Evolutionary conservation across 2,797 vertebrate species (phyloP), one percentile per base, ranked within the genome.

Genomic region (Alectoris magna): DNA sequence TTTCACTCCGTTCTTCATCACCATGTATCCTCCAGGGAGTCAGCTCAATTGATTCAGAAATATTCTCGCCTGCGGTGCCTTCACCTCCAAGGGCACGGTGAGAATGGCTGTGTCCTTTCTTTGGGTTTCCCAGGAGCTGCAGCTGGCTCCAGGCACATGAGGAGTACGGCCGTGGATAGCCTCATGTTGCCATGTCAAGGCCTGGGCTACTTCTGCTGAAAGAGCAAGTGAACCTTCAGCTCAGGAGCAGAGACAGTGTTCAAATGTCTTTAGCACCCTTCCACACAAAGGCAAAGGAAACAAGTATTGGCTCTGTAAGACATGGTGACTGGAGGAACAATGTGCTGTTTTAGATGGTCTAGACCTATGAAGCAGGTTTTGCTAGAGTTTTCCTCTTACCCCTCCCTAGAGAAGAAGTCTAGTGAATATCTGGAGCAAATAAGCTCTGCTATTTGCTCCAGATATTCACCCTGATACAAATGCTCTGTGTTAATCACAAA

Each of bases 351-450:
- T 46, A 43, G 58, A 88, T 16, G 15, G 10, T 14, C 15, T 62
- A 66, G 39, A 77, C 1, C 10, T 39, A n/a, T 2, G 3, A 59
- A 84, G 44, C 19, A 44, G 55, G 31, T 83, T 93, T 75, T 83
- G 8, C 76, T 79, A 60, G 48, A 85, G 36, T 81, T 92, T 95
- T 92, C 46, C 26, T 91, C 73, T 89, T 81, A 38, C 29, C 24
- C n/a, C 4, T 92, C 85, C 21, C 34, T 39, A 23, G 79, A 22
- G 87, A 83, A 92, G 29, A 83, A 75, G 27, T 46, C 81, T 34
- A 70, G 24, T 14, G 34, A 34, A 34, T 34, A 34, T 34, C 34
- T 34, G 34, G 34, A 34, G 34, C 34, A 34, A 34, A 34, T 34
- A 34, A 34, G 58, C 80, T 78, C 77, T 87, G 53, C 74, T 73